Base-by-base conservation (phyloP, 2,113 vertebrate species). In the Pogona vitticeps region DNA sequence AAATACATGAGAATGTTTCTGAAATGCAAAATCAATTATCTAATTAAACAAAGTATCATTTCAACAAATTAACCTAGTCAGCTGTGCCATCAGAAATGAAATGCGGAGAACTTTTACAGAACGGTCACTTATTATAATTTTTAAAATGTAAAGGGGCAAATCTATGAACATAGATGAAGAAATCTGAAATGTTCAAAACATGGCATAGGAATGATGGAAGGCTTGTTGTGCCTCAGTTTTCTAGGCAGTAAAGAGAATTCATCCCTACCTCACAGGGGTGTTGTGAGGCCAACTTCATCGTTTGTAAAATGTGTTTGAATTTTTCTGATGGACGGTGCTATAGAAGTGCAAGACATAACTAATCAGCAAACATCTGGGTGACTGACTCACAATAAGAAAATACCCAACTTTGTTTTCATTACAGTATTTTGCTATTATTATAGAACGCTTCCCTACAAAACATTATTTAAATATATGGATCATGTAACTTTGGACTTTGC, bases 181-280 rank as follows among this genome's bases (percentile, higher is more conserved):
- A 63, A 89, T 40, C 13, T 80, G 21, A 1, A 23, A 0, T 0
- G 56, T 85, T 38, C 1, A 0, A 80, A 78, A 33, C 73, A 67
- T 65, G 86, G 20, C 31, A 1, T 13, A 52, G 78, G 82, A 79
- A 65, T 61, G 65, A 42, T 61, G 68, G 52, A 79, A 59, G 21
- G 59, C 31, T 73, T 36, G 26, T 13, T n/a, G 79, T 82, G 70
- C 72, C 71, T 91, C 71, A 10, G 80, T 90, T 91, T 90, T 76
- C 76, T 72, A 75, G 82, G 84, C 73, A 88, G 56, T 88, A 91
- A 90, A 85, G 82, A 70, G 77, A 42, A n/a, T 0, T 33, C 40
- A 89, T 84, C 86, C 91, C 90, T 90, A 90, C 92, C 82, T 94
- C 90, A 86, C 89, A 88, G 88, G 82, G 85, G 83, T 94, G 86